Base-by-base conservation (phyloP, 1,140 invertebrate genomes). In the Anastrepha ludens region DNA sequence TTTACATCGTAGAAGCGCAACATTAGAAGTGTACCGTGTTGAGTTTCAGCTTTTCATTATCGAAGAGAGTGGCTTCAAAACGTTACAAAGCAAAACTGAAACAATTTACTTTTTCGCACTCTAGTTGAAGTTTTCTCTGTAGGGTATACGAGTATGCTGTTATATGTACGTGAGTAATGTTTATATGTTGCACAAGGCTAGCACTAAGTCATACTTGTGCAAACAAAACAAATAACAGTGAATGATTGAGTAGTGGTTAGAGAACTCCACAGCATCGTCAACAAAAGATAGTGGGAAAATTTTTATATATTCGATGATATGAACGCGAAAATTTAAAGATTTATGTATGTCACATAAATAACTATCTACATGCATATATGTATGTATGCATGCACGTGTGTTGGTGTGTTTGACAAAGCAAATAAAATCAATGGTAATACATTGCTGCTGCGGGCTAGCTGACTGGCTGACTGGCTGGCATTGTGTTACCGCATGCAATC, bases 401-500 rank as follows among this genome's bases (percentile, higher is more conserved):
- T 9, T 1, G 5, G 64, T 74, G 41, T 55, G 11, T 55, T 6
- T 55, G 67, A 4, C 15, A 67, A 81, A 55, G 11, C 17, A 81
- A 81, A 55, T 81, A 81, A 50, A 81, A 81, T 81, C 74, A 81
- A 81, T 20, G 47, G 17, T 15, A 29, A 20, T 9, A 81, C 17
- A 50, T 29, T 55, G 74, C 47, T 6, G n/a, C 20, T 15, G 47
- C 74, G 20, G 74, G n/a, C 17, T 13, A 20, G n/a, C 47, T 81
- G n/a, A 17, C 60, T 62, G 55, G 17, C 7, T 50, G 47, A 9
- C 7, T 50, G 47, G 20, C 41, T 81, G 47, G 20, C 47, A 81
- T 81, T 81, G 44, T 58, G 20, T 29, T 29, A 41, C 74, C 74
- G 15, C 74, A 81, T 81, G 47, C 74, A 81, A 81, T 81, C 74